These are phyloP conservation scores for Esox niger DNA, from an alignment of 2,113 vertebrate genomes.

Conservation along the genomic window DNA sequence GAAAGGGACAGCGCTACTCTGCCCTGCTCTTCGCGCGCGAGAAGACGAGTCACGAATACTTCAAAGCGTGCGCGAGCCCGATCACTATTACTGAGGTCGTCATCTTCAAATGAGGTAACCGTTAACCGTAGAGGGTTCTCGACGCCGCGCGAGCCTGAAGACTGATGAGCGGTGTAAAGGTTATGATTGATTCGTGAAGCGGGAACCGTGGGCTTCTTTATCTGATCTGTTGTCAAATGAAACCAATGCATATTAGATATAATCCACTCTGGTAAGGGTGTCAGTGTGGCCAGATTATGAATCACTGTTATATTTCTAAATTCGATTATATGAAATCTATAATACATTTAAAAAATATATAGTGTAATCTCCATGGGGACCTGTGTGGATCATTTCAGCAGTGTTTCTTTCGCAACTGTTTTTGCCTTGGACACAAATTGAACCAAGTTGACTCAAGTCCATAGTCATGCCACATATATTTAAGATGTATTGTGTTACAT, in stretches of 20 bases:
- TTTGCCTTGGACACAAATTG: too few relatives aligned
- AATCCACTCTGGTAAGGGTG: not conserved
- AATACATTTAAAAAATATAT: not conserved
- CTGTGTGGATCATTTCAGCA: too few relatives aligned
- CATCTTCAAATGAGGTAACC: not conserved
- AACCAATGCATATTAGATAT: slow-evolving; percentile 2
- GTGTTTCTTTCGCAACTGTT: too few relatives aligned
- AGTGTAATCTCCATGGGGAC: not conserved
- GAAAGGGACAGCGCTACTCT: slow-evolving; percentile 38
- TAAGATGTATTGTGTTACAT: too few relatives aligned
- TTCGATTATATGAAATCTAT: not conserved
- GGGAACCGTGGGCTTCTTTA: not conserved
- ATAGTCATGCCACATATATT: too few relatives aligned
- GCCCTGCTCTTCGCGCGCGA: slow-evolving; percentile 17
- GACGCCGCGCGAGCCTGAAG: not conserved
- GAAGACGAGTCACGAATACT: slow-evolving; percentile 43
- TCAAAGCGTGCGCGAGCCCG: slow-evolving; percentile 4
- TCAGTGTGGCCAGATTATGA: not conserved
- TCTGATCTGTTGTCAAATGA: slow-evolving; percentile 23
- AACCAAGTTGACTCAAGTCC: too few relatives aligned
- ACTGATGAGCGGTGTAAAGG: slow-evolving; percentile 21
- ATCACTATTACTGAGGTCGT: not conserved
- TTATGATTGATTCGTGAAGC: slow-evolving; percentile 16
- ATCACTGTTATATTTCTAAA: not conserved
- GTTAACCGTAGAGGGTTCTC: not conserved